These are phyloP conservation scores for Vidua chalybeata DNA, from an alignment of 2,113 vertebrate genomes.

Conservation along the genomic window DNA sequence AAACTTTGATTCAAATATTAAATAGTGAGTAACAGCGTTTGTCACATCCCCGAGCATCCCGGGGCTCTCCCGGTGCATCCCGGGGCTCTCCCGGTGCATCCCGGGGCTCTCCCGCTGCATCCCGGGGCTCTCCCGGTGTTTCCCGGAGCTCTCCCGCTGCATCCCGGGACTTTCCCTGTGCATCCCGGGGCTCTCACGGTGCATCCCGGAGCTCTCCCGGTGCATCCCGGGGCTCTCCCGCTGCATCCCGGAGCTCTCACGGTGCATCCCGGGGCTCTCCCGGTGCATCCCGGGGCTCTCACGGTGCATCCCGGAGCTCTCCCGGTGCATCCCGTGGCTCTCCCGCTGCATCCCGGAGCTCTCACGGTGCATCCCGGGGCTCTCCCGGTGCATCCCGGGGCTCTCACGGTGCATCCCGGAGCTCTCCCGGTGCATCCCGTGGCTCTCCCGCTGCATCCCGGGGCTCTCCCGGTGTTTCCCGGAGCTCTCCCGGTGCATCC, in stretches of 20 bases:
- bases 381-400: accelerated
- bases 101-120: too few species aligned
- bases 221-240: neutral
- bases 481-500: neutral
- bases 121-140: too few species aligned
- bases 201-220: neutral
- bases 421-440: too few species aligned
- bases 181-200: neutral
- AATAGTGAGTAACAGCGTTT: neutral
- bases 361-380: accelerated
- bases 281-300: neutral
- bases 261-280: neutral
- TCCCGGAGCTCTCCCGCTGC: too few species aligned
- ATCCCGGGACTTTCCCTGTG: neutral
- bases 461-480: accelerated
- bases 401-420: accelerated
- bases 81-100: too few species aligned
- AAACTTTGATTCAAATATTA: neutral
- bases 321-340: neutral
- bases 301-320: too few species aligned
- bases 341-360: neutral
- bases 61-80: too few species aligned
- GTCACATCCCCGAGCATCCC: neutral
- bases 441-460: too few species aligned
- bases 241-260: accelerated